These are phyloP conservation scores for Pachyuromys duprasi DNA, from an alignment of 2,797 vertebrate genomes.

Conservation along the genomic window DNA sequence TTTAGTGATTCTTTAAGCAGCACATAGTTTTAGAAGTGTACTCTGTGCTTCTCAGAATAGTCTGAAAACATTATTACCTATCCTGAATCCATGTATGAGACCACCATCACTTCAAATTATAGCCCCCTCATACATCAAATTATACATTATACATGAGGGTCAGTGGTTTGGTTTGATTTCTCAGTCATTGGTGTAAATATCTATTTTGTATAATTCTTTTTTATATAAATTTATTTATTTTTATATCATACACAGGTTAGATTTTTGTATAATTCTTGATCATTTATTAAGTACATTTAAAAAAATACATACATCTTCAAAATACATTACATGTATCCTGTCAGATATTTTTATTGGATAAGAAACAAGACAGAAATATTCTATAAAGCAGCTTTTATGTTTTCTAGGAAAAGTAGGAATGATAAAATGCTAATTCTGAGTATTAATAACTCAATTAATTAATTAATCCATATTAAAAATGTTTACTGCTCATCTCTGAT, in stretches of 20 bases:
- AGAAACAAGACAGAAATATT: slow-evolving; percentile 73
- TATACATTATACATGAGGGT: background rate
- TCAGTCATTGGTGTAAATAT: slow-evolving; percentile 80
- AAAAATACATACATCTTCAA: slow-evolving; percentile 71
- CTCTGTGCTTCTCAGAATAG: background rate
- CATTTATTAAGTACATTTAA: slow-evolving; percentile 75
- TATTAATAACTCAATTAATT: slow-evolving; percentile 81
- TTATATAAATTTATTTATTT: no score
- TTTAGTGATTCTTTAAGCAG: slow-evolving; percentile 41
- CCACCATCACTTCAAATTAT: background rate
- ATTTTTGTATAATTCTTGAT: slow-evolving; percentile 82
- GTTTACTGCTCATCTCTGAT: slow-evolving; percentile 81
- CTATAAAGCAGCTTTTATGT: slow-evolving; percentile 82
- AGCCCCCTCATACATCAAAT: background rate
- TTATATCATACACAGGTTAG: no score
- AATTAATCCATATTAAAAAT: slow-evolving; percentile 83
- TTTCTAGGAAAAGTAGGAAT: slow-evolving; percentile 81
- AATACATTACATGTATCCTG: slow-evolving; percentile 82
- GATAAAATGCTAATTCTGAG: slow-evolving; percentile 80
- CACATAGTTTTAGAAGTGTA: background rate
- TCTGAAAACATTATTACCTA: background rate
- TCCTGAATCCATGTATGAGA: background rate
- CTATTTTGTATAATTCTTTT: slow-evolving; percentile 84
- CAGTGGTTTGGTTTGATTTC: background rate
- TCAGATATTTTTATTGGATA: slow-evolving; percentile 81